These are phyloP conservation scores for Laupala kohalensis DNA, from an alignment of 1,140 invertebrate species.

Conservation along the genomic window DNA sequence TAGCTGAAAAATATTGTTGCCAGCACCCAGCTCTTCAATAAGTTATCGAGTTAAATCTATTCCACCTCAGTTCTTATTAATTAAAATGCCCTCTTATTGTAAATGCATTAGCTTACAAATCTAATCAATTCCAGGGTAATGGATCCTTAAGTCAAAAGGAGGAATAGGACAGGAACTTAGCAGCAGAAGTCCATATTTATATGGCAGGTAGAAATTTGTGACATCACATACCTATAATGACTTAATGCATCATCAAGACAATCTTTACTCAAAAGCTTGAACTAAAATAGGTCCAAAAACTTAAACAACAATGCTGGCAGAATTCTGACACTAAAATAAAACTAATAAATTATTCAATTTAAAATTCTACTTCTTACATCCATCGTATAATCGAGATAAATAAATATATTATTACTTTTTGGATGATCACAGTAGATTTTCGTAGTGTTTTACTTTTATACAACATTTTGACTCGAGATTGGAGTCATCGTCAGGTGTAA, in stretches of 20 bases:
- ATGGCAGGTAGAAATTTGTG: too few species aligned
- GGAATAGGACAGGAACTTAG: neutral
- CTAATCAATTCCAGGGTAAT: neutral
- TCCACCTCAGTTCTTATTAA: neutral
- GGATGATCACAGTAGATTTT: too few species aligned
- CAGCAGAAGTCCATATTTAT: neutral
- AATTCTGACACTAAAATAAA: too few species aligned
- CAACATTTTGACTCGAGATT: too few species aligned
- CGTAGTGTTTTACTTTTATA: too few species aligned
- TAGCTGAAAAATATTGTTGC: neutral
- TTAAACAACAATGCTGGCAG: neutral
- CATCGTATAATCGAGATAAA: too few species aligned
- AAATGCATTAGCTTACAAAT: neutral
- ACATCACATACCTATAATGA: neutral
- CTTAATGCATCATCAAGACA: neutral
- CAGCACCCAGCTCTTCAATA: neutral
- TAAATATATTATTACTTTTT: too few species aligned
- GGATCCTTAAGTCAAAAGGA: neutral
- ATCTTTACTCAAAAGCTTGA: neutral
- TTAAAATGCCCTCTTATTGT: neutral
- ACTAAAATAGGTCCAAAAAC: too few species aligned
- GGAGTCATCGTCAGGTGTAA: too few species aligned
- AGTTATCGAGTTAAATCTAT: neutral
- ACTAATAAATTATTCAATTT: too few species aligned
- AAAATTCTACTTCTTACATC: too few species aligned